phyloP scores from a whole-genome alignment of 1,140 invertebrate genomes.

The Dreissena rostriformis region DNA sequence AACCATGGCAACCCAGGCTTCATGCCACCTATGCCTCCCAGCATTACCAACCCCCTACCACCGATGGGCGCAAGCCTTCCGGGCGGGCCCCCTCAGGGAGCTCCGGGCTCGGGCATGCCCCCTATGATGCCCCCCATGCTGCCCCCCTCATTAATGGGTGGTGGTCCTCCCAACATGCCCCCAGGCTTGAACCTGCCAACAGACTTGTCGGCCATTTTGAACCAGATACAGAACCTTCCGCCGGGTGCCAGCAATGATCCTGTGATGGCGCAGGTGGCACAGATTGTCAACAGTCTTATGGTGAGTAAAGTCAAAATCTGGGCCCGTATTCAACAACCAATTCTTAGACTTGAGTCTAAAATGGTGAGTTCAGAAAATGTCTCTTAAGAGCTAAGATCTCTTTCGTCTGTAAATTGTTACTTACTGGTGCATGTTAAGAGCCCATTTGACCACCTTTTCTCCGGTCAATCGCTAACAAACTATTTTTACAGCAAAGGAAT shows the following conservation, averaged over 20 bases:
- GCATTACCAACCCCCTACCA: not conserved
- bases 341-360: too few species aligned
- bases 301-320: conserved; percentile 57
- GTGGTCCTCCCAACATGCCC: conserved; percentile 3
- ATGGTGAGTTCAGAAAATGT: too few species aligned
- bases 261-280: conserved; percentile 69
- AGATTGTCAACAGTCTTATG: conserved; percentile 68
- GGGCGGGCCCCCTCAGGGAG: not conserved
- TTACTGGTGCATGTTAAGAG: too few species aligned
- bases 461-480: too few species aligned
- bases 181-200: conserved; percentile 62
- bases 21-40: not conserved
- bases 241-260: conserved; percentile 55
- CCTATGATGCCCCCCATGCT: not conserved
- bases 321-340: not conserved
- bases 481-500: too few species aligned
- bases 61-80: not conserved
- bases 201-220: conserved; percentile 70
- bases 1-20: not conserved
- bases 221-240: conserved; percentile 65
- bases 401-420: not conserved
- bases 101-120: not conserved
- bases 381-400: not conserved
- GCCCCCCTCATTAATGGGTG: not conserved
- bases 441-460: too few species aligned